These are phyloP conservation scores for Myotis daubentonii DNA, from an alignment of 2,797 vertebrate genomes.

Conservation along the genomic window DNA sequence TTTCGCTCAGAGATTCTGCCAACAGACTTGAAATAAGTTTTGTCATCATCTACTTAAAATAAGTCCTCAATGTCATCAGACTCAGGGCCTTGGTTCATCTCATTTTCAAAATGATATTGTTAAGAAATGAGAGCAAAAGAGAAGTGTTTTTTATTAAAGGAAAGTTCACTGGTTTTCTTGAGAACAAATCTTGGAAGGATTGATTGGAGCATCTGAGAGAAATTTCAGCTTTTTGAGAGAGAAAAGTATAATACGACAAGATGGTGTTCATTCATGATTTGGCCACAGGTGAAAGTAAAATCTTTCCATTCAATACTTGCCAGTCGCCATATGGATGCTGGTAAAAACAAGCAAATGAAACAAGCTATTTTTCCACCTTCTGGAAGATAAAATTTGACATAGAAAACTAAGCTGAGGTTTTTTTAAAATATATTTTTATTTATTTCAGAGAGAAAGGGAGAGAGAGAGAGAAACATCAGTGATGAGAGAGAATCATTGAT, in stretches of 20 bases:
- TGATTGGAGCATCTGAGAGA: background rate
- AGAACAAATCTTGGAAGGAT: background rate
- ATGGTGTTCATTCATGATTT: background rate
- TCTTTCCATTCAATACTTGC: background rate
- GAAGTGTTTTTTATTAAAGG: conserved; percentile 38
- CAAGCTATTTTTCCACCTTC: background rate
- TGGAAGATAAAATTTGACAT: background rate
- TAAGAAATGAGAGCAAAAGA: conserved; percentile 54
- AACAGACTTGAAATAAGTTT: conserved; percentile 47
- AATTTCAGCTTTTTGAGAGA: background rate
- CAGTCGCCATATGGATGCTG: background rate
- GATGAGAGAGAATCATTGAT: no score
- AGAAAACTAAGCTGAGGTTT: background rate
- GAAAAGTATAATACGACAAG: background rate
- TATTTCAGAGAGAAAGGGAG: no score
- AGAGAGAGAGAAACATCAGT: no score
- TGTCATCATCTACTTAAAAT: conserved; percentile 47
- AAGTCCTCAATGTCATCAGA: conserved; percentile 17
- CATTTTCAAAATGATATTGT: conserved; percentile 44
- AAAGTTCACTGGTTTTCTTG: background rate
- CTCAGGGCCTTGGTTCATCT: background rate
- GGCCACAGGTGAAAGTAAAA: background rate
- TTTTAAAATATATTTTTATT: no score
- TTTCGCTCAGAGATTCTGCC: conserved; percentile 4
- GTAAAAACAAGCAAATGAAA: background rate